A percentile compares a stretch with the other conserved stretches of the same genome.
phyloP scores from a whole-genome alignment of 2,113 vertebrate genomes.

The Nematolebias whitei region DNA sequence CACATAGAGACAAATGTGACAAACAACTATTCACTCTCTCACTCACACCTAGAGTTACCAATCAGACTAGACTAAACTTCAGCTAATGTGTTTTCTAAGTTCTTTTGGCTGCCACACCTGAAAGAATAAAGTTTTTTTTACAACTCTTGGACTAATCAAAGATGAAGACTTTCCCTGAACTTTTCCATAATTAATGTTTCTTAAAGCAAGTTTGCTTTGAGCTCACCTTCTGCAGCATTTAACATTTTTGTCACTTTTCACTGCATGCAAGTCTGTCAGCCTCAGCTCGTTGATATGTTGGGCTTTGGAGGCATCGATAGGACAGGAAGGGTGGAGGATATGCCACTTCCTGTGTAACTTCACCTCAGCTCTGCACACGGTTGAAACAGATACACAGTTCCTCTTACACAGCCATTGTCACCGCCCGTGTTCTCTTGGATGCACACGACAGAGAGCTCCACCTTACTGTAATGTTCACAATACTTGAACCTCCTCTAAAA shows the following conservation, averaged over 20 bases:
- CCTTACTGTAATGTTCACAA: background rate
- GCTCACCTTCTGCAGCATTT: background rate
- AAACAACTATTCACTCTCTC: no score
- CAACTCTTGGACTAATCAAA: no score
- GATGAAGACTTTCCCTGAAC: no score
- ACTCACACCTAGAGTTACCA: no score
- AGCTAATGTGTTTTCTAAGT: no score
- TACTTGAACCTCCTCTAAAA: no score
- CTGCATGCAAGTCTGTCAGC: background rate
- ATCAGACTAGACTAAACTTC: no score
- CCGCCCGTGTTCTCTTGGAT: background rate
- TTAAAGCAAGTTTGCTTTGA: background rate
- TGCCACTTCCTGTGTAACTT: constrained; percentile 55
- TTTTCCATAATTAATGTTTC: no score
- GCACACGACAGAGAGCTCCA: background rate
- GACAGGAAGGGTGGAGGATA: constrained; percentile 50
- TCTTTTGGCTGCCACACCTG: no score
- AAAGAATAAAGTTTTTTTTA: no score
- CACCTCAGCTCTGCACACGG: constrained; percentile 34
- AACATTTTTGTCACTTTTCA: background rate
- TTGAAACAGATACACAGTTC: constrained; percentile 47
- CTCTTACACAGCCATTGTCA: constrained; percentile 18
- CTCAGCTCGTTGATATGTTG: background rate
- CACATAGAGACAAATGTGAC: no score
- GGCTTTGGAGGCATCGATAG: background rate